Evolutionary conservation across 2,113 vertebrate species (phyloP).

Genomic region (Sylvilagus bachmani): DNA sequence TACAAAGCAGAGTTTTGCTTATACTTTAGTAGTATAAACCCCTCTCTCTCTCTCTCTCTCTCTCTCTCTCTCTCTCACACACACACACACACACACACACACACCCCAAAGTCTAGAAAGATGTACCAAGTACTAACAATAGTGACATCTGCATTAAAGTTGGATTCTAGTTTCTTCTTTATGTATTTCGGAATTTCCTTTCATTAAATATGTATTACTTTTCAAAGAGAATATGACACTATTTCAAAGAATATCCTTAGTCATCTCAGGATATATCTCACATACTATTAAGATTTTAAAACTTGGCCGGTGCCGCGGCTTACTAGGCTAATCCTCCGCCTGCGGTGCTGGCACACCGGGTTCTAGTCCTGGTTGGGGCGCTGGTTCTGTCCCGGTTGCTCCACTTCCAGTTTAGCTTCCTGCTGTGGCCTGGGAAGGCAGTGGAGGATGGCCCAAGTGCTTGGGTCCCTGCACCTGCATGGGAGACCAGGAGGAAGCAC

Average conservation of each 20-base stretch:
- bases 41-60: background rate
- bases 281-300: background rate
- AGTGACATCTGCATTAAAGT: background rate
- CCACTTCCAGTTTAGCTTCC: no score
- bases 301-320: no score
- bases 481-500: no score
- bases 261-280: background rate
- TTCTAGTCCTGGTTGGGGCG: no score
- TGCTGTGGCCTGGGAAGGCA: no score
- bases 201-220: background rate
- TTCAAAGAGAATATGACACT: background rate
- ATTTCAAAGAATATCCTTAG: background rate
- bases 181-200: background rate
- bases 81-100: no score
- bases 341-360: no score
- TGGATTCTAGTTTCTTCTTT: background rate
- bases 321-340: no score
- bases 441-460: no score
- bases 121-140: background rate
- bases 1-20: background rate
- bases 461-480: no score
- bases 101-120: background rate
- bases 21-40: background rate
- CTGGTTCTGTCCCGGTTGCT: no score
- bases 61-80: background rate